Evolutionary conservation across 2,113 vertebrate genomes (phyloP), one percentile per base, ranked within the genome.

Genomic region (Alectura lathami): DNA sequence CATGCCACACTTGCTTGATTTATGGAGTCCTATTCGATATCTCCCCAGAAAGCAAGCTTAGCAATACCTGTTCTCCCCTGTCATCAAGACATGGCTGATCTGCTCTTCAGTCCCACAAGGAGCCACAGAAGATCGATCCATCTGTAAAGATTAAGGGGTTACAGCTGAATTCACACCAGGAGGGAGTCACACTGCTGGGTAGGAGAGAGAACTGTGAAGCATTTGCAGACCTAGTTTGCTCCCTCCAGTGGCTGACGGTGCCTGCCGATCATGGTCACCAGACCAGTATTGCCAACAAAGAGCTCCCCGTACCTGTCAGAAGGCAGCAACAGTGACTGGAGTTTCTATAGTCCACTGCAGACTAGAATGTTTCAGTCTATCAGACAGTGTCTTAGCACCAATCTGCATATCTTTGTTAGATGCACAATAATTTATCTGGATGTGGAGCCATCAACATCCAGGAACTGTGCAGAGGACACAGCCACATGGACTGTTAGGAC

Each of bases 371-470:
- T 83, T 53, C 16, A 3, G 8, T 85, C 87, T 69, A 63, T 66
- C 76, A 70, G 30, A 36, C 13, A 38, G 36, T 48, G 11, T 29
- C 34, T 47, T 32, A 47, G n/a, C 17, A 50, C 20, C 60, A 64
- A 4, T 20, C 21, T 48, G 11, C 3, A 2, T 45, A 11, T 22
- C 27, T 69, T 60, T 72, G 17, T 47, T 45, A 47, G 22, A 29
- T 2, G 1, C 1, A 32, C 24, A 50, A 24, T 15, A 36, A 47
- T 68, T 56, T 56, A n/a, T 21, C 43, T 82, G 43, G 43, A 24
- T 7, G 3, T 8, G 43, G 27, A 85, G 40, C 6, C 42, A 34
- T 5, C 1, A 0, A 30, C 32, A 59, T 5, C 4, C 17, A 54
- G 34, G 34, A 83, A 21, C 13, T 8, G 7, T 75, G 8, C 16